Evolutionary conservation across 2,797 vertebrate species (phyloP).

Genomic region (Spinus olivaceus): DNA sequence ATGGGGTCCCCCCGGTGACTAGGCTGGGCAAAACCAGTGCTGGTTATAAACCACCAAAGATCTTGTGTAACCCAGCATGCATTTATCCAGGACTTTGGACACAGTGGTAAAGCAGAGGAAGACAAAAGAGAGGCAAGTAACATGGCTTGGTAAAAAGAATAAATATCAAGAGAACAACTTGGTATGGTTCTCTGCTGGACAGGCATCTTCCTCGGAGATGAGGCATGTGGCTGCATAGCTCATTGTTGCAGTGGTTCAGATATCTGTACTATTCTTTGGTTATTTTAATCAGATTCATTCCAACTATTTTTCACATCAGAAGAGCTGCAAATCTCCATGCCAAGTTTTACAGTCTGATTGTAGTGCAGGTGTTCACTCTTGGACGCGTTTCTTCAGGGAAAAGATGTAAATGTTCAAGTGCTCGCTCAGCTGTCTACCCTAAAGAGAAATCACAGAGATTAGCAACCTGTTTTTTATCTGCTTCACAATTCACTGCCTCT

Average conservation of each 20-base stretch:
- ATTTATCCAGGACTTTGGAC: background rate
- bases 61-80: background rate
- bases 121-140: background rate
- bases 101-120: background rate
- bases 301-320: conserved; percentile 5
- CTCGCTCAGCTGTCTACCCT: conserved; percentile 66
- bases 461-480: background rate
- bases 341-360: background rate
- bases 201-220: background rate
- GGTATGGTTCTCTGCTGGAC: background rate
- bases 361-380: conserved; percentile 14
- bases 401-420: conserved; percentile 67
- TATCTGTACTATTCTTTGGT: background rate
- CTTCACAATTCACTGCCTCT: background rate
- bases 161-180: background rate
- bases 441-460: background rate
- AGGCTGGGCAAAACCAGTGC: background rate
- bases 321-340: background rate
- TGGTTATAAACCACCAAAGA: background rate
- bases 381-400: conserved; percentile 57
- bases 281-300: background rate
- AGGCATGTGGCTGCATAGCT: conserved; percentile 15
- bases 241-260: background rate
- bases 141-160: background rate
- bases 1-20: background rate